Conservation (phyloP, 2,797 vertebrate species). For the Rhinella marina region DNA sequence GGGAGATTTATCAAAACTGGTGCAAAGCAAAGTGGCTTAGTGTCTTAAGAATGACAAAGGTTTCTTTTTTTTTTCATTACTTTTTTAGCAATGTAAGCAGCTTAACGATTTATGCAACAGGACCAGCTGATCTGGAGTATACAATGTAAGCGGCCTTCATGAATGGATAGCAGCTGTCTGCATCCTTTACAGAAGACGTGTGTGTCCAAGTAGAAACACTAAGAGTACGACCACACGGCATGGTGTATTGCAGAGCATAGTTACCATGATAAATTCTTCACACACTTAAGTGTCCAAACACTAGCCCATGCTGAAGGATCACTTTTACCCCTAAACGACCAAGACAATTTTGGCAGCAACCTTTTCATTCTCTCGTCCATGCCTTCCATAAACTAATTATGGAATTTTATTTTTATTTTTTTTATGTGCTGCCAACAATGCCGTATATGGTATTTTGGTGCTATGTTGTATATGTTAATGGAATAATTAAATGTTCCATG, state of each 20-base stretch:
- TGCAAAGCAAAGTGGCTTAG: neutral
- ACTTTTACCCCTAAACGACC: no score
- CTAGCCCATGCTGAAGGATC: no score
- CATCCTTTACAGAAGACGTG: neutral
- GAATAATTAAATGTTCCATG: no score
- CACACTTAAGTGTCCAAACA: neutral
- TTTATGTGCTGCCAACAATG: no score
- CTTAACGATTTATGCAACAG: constrained; percentile 35
- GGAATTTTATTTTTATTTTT: no score
- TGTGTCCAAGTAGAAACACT: neutral
- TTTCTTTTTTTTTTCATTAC: constrained; percentile 33
- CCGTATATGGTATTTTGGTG: no score
- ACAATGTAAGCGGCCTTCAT: neutral
- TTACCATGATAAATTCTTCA: neutral
- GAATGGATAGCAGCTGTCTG: neutral
- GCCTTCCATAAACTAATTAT: no score
- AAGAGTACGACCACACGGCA: no score
- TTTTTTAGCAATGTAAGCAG: constrained; percentile 40
- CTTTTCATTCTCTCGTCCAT: no score
- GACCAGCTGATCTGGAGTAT: neutral
- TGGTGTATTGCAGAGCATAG: neutral
- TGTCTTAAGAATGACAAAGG: constrained; percentile 14
- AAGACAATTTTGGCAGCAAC: no score
- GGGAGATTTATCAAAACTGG: no score
- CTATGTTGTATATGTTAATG: no score